Evolutionary conservation across 2,113 vertebrate species (phyloP).

Genomic region (Grammatotria lemairii): DNA sequence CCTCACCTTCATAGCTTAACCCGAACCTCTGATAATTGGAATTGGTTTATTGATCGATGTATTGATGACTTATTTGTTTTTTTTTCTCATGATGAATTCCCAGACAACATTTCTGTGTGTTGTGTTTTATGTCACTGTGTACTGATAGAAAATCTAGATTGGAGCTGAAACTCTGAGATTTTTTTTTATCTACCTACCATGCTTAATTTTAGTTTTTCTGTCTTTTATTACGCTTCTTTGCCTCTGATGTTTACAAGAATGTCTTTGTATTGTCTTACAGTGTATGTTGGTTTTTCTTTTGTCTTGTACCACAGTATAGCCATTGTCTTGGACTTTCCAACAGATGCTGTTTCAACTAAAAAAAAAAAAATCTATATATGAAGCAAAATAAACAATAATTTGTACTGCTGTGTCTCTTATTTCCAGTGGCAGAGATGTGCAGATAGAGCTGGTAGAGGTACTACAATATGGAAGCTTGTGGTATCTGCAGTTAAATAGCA

Average conservation of each 20-base stretch:
- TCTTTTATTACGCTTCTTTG: background rate
- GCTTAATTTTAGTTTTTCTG: background rate
- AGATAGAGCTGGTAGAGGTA: background rate
- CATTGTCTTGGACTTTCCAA: constrained; percentile 39
- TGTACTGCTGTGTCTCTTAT: constrained; percentile 26
- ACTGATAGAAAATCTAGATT: background rate
- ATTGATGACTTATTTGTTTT: background rate
- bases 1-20: background rate
- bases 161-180: constrained; percentile 1
- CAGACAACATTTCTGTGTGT: background rate
- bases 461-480: background rate
- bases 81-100: background rate
- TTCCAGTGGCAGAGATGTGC: background rate
- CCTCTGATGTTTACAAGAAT: constrained; percentile 36
- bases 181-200: constrained; percentile 1
- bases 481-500: background rate
- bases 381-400: constrained; percentile 58
- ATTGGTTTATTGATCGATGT: background rate
- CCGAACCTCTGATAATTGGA: background rate
- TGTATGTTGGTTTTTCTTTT: constrained; percentile 34
- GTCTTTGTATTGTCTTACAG: constrained; percentile 24
- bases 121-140: background rate
- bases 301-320: constrained; percentile 55
- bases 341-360: constrained; percentile 32
- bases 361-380: constrained; percentile 33